These are phyloP conservation scores for Drosophila albomicans DNA, from an alignment of 1,140 invertebrate species.

Conservation along the genomic window DNA sequence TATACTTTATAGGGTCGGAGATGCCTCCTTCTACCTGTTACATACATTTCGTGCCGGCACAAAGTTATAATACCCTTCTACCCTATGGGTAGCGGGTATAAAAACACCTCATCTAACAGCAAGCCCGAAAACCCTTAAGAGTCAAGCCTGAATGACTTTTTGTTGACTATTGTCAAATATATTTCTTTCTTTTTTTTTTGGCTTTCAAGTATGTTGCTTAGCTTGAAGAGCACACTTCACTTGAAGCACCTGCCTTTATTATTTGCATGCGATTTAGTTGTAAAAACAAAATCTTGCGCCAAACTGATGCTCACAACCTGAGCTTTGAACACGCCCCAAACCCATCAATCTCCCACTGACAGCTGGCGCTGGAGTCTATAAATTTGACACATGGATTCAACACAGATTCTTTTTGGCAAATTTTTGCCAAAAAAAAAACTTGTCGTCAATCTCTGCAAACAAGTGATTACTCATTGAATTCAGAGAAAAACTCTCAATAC, in stretches of 20 bases:
- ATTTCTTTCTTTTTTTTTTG: constrained; percentile 29
- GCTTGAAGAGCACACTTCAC: constrained; percentile 28
- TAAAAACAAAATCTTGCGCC: constrained; percentile 46
- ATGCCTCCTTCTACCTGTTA: no score
- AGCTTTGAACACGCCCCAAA: constrained; percentile 10
- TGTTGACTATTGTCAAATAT: constrained; percentile 68
- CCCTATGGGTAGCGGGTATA: no score
- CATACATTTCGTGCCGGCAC: no score
- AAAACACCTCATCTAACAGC: constrained; percentile 7
- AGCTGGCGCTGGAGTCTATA: not conserved
- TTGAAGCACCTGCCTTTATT: constrained; percentile 42
- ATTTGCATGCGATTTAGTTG: constrained; percentile 74
- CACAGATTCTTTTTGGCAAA: not conserved
- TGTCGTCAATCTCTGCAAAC: not conserved
- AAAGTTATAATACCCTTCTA: no score
- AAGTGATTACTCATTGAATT: not conserved
- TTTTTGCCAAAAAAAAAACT: not conserved
- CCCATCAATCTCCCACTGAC: constrained; percentile 5
- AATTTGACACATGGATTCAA: not conserved
- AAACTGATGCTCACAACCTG: not conserved
- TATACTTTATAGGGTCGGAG: no score
- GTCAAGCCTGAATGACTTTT: constrained; percentile 56
- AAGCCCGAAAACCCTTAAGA: constrained; percentile 37
- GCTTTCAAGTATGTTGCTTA: constrained; percentile 38
- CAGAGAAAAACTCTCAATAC: not conserved